Conservation (phyloP, 2,113 vertebrate genomes). For the Neolamprologus hecqui region DNA sequence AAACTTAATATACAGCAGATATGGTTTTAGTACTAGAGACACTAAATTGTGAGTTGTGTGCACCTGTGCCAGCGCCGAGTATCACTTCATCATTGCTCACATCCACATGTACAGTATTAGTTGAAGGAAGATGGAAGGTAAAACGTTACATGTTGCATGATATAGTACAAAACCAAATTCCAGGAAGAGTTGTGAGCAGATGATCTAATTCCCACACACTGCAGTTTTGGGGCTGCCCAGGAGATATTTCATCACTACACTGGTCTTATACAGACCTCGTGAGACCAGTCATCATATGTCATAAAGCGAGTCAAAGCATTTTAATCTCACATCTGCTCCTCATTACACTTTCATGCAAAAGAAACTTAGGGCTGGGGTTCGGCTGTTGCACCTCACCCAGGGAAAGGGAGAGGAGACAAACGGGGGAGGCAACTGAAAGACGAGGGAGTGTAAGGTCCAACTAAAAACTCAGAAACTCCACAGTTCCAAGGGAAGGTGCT, state of each 20-base stretch:
- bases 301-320: constrained; percentile 67
- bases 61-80: neutral
- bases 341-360: constrained; percentile 69
- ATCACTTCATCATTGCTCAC: neutral
- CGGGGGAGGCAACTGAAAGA: neutral
- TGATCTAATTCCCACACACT: constrained; percentile 60
- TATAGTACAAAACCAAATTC: constrained; percentile 3
- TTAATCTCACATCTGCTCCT: constrained; percentile 76
- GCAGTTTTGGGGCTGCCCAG: constrained; percentile 17
- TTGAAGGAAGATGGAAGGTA: neutral
- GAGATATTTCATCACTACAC: constrained; percentile 64
- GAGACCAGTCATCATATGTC: constrained; percentile 70
- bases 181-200: constrained; percentile 29
- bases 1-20: neutral
- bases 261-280: constrained; percentile 64
- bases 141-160: constrained; percentile 22
- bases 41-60: neutral
- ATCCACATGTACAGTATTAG: neutral
- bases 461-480: constrained; percentile 25
- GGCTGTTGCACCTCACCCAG: constrained; percentile 48
- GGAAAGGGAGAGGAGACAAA: constrained; percentile 8
- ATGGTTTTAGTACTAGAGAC: neutral
- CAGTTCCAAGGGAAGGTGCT: constrained; percentile 15
- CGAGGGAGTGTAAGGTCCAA: neutral
- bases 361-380: constrained; percentile 43